A percentile compares a stretch with the other conserved stretches of the same genome.
Conservation (phyloP, 2,888 invertebrate species). For the Euproctis similis region DNA sequence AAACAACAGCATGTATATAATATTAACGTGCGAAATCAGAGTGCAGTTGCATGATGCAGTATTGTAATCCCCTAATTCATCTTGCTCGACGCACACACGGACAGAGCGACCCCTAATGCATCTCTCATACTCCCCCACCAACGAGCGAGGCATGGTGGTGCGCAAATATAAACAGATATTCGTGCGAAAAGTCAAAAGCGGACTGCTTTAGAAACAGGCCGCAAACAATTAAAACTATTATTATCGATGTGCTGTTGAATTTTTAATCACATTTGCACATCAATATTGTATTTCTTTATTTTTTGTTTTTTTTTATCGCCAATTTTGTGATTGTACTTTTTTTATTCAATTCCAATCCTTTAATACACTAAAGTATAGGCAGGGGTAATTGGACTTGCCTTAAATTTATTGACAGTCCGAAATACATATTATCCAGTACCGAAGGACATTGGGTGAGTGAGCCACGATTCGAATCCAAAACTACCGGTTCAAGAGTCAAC, state of each 20-base stretch:
- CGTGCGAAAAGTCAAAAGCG: slow-evolving; percentile 73
- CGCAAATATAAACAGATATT: slow-evolving; percentile 59
- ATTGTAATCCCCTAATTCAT: slow-evolving; percentile 73
- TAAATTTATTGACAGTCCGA: no score
- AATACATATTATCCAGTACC: no score
- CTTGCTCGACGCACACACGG: slow-evolving; percentile 40
- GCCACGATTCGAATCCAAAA: no score
- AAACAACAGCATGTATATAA: slow-evolving; percentile 46
- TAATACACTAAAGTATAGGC: no score
- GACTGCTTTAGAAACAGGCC: slow-evolving; percentile 29
- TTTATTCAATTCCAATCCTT: no score
- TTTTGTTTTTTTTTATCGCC: no score
- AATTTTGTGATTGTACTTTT: no score
- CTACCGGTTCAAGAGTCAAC: no score
- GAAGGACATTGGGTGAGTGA: no score
- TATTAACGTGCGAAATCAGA: slow-evolving; percentile 66
- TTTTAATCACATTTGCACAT: neutral
- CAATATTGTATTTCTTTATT: no score
- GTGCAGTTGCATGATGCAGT: slow-evolving; percentile 72
- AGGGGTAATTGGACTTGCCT: no score
- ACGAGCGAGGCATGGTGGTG: no score
- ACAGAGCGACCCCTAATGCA: slow-evolving; percentile 43
- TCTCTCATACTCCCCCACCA: slow-evolving; percentile 59
- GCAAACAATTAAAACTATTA: slow-evolving; percentile 40
- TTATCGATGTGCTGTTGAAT: slow-evolving; percentile 6